Evolutionary conservation across 1,140 invertebrate species (phyloP).

Genomic region (Eubasilissa regina): DNA sequence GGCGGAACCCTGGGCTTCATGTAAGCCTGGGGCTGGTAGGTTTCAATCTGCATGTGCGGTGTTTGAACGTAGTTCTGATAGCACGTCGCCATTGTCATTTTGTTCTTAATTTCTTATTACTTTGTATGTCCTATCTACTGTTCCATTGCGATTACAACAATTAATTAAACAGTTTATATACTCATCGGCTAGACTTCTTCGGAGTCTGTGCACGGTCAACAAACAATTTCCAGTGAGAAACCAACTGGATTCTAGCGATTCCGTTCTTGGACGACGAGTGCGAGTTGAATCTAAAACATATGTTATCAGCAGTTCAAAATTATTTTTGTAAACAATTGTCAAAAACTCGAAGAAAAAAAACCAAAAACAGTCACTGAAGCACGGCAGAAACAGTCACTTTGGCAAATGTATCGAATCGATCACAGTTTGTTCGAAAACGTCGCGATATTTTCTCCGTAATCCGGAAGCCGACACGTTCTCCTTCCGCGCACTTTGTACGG

Average conservation of each 20-base stretch:
- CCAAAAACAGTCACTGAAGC: too few relatives aligned
- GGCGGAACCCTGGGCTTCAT: constrained; percentile 61
- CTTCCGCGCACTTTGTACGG: constrained; percentile 20
- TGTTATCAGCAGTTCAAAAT: too few relatives aligned
- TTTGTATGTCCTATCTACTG: not conserved
- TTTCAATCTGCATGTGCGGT: constrained; percentile 30
- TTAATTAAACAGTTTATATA: too few relatives aligned
- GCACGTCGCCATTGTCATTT: constrained; percentile 49
- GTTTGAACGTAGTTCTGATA: constrained; percentile 41
- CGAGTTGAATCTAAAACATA: too few relatives aligned
- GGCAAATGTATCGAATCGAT: not conserved
- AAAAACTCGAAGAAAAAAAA: too few relatives aligned
- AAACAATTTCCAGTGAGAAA: too few relatives aligned
- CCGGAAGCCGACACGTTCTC: constrained; percentile 16
- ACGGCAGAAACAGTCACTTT: not conserved
- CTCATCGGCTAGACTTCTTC: too few relatives aligned
- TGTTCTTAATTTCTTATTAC: not conserved
- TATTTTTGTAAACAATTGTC: too few relatives aligned
- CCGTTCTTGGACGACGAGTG: too few relatives aligned
- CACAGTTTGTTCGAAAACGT: not conserved
- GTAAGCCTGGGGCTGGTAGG: constrained; percentile 58
- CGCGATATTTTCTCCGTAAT: constrained; percentile 12
- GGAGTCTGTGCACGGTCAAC: too few relatives aligned
- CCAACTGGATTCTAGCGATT: too few relatives aligned
- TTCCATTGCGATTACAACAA: not conserved